phyloP scores from a whole-genome alignment of 2,888 invertebrate genomes.

The Drosophila paranaensis region DNA sequence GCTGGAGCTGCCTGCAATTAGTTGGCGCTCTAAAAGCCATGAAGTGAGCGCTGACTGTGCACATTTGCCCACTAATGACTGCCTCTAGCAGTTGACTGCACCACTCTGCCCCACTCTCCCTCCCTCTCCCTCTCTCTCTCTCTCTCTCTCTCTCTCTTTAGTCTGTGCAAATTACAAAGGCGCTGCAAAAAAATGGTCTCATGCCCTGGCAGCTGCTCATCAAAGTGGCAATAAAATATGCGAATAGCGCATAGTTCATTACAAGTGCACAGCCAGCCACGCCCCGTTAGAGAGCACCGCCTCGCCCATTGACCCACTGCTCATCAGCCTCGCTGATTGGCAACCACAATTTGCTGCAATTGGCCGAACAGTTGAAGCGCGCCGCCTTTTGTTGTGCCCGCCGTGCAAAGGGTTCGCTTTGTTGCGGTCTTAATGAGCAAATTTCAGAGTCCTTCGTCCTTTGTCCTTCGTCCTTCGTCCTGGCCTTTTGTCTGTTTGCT shows the following conservation, averaged over 20 bases:
- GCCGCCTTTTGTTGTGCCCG: slow-evolving; percentile 32
- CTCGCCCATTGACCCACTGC: too few relatives aligned
- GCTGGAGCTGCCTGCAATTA: slow-evolving; percentile 52
- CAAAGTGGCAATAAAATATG: slow-evolving; percentile 79
- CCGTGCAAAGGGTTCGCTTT: slow-evolving; percentile 42
- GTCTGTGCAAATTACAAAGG: slow-evolving; percentile 53
- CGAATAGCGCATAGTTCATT: slow-evolving; percentile 46
- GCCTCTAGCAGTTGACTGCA: slow-evolving; percentile 39
- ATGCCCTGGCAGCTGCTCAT: slow-evolving; percentile 55
- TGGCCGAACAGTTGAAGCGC: slow-evolving; percentile 23
- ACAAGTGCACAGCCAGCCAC: slow-evolving; percentile 23
- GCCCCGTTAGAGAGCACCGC: too few relatives aligned
- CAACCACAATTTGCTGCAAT: slow-evolving; percentile 39
- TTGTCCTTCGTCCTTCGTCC: too few relatives aligned
- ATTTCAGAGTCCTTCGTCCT: slow-evolving; percentile 37
- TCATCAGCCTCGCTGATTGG: slow-evolving; percentile 19
- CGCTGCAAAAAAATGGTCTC: slow-evolving; percentile 33
- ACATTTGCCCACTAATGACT: slow-evolving; percentile 53
- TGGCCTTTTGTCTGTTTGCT: slow-evolving; percentile 35
- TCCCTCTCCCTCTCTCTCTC: not conserved
- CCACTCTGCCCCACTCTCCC: not conserved
- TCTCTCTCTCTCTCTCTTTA: too few relatives aligned
- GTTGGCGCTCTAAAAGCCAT: slow-evolving; percentile 71
- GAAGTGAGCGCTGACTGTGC: slow-evolving; percentile 43
- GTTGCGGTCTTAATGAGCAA: slow-evolving; percentile 77